Base-by-base conservation (phyloP, 2,797 vertebrate species). In the Esox masquinongy region DNA sequence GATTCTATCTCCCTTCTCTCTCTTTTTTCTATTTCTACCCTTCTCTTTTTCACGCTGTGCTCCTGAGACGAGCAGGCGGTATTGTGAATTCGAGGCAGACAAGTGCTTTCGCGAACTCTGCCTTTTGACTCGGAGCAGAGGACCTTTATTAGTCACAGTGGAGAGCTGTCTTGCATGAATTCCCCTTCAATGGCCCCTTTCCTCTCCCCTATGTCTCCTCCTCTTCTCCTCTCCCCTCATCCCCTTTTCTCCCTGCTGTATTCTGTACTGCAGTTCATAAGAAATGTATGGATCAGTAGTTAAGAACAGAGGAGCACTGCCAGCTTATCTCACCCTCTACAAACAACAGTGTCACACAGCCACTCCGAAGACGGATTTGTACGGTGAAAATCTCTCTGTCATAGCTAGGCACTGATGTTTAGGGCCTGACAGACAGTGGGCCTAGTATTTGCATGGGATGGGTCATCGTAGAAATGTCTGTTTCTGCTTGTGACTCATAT, bases 1-100 rank as follows among this genome's bases (percentile, higher is more conserved):
- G 9, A 47, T 39, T 39, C 36, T 15, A 2, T 59, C n/a, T 59
- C n/a, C 53, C 22, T 11, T 59, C 17, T 56, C 1, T 22, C 16
- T 56, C 53, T 56, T 2, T 56, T 15, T 22, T 22, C n/a, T 22
- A 5, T 7, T 7, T 53, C 17, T 19, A 6, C 4, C 9, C 16
- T 19, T 8, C 87, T 84, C 68, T 75, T 85, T 84, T 88, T 88
- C 85, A 88, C 81, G 83, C 88, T 82, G 77, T 31, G 66, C 84
- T 88, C 84, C 49, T 77, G 79, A 86, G 87, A 88, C 76, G 80
- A 86, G 86, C 91, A 91, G 91, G 91, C 90, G 91, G 88, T 84
- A 85, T 75, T 76, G 79, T 89, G 88, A 90, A 88, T 89, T 80
- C 75, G 68, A 76, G 43, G 61, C 24, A 14, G 26, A 26, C 1